These are phyloP conservation scores for Arenaria interpres DNA, from an alignment of 2,113 vertebrate genomes.

Conservation along the genomic window DNA sequence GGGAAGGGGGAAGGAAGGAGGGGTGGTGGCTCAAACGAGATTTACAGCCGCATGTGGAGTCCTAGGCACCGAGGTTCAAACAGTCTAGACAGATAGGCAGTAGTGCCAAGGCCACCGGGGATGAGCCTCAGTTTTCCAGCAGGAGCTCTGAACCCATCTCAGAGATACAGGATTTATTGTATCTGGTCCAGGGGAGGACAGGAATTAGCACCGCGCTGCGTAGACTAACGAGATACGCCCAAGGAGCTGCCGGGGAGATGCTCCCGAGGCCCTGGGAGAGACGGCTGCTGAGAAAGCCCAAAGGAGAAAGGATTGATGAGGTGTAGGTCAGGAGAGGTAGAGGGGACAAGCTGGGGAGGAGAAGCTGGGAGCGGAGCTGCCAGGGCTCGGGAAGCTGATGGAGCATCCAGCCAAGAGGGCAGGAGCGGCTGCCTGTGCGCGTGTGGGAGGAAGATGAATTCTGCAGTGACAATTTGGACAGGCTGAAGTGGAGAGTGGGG, in stretches of 20 bases:
- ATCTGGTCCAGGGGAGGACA: background rate
- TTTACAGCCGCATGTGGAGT: background rate
- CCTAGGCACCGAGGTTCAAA: background rate
- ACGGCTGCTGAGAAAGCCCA: background rate
- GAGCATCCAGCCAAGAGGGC: background rate
- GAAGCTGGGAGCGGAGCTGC: background rate
- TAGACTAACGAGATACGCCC: background rate
- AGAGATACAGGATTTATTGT: background rate
- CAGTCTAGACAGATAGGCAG: background rate
- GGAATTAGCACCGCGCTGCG: background rate
- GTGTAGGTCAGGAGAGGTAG: background rate
- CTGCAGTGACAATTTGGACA: background rate
- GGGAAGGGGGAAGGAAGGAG: background rate
- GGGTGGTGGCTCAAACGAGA: background rate
- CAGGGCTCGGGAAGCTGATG: rapidly evolving
- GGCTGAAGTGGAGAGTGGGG: background rate
- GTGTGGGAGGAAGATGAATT: background rate
- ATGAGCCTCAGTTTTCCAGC: background rate
- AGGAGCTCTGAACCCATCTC: background rate
- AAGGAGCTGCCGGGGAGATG: background rate
- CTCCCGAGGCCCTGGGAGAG: background rate
- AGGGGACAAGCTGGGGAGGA: background rate
- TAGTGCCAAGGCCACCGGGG: conserved; percentile 12
- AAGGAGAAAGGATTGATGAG: background rate
- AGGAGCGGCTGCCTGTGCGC: background rate